These are phyloP conservation scores for Chrysolophus pictus DNA, from an alignment of 2,797 vertebrate species.

Conservation along the genomic window DNA sequence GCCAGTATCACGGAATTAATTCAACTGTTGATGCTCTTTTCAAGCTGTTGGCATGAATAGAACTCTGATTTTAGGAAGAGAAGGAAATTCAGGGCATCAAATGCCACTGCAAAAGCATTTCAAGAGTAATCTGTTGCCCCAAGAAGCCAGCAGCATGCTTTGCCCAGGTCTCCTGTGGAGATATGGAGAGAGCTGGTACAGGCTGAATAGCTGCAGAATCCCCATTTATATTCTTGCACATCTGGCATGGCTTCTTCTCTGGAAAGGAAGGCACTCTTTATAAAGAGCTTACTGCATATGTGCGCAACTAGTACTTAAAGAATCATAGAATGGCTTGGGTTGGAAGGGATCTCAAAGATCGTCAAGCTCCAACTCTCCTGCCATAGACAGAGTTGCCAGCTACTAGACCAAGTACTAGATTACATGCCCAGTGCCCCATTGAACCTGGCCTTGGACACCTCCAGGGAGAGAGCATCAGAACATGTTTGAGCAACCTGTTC, in stretches of 20 bases:
- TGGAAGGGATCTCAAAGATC: too few relatives aligned
- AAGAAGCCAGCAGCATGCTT: neutral
- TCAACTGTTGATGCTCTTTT: constrained; percentile 35
- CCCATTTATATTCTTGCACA: neutral
- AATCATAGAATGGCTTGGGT: too few relatives aligned
- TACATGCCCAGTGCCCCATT: too few relatives aligned
- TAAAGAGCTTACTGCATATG: neutral
- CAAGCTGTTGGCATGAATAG: constrained; percentile 36
- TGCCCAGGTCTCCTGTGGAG: neutral
- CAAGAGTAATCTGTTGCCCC: neutral
- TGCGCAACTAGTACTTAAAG: neutral
- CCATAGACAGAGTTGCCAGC: too few relatives aligned
- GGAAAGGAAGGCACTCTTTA: fast-evolving
- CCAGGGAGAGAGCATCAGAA: too few relatives aligned
- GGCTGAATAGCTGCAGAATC: neutral
- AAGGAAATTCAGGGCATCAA: neutral
- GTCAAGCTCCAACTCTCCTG: too few relatives aligned
- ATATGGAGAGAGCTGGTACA: neutral
- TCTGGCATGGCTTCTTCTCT: neutral
- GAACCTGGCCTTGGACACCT: too few relatives aligned
- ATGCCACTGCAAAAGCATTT: neutral
- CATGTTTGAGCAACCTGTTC: too few relatives aligned
- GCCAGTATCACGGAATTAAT: constrained; percentile 40
- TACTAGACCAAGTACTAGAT: too few relatives aligned
- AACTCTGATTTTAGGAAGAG: constrained; percentile 18